Percentiles rank a stretch among this genome's conserved stretches.
phyloP scores from a whole-genome alignment of 2,797 vertebrate genomes.

The Coreius guichenoti region DNA sequence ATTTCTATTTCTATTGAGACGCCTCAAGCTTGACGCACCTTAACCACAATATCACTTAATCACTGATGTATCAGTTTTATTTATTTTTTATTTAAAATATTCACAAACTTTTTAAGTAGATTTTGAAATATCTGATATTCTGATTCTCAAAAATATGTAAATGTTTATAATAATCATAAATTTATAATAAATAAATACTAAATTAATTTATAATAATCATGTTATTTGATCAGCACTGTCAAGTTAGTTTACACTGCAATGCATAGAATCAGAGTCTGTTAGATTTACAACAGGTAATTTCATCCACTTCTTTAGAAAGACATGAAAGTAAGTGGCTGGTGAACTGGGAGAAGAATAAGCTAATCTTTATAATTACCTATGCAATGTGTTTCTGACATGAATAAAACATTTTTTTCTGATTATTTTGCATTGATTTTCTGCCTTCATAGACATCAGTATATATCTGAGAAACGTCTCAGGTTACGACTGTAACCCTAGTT shows the following conservation, averaged over 20 bases:
- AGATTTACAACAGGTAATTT: not conserved
- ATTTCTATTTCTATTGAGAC: not conserved
- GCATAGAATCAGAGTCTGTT: not conserved
- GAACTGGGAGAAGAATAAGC: not conserved
- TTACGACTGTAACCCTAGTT: too few species aligned
- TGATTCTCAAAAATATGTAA: too few species aligned
- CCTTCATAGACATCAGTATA: not conserved
- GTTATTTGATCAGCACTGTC: too few species aligned
- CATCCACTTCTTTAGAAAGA: not conserved
- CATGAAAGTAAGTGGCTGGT: not conserved
- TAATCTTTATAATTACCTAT: not conserved
- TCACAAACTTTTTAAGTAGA: not conserved
- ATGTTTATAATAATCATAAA: too few species aligned
- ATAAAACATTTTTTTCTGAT: not conserved
- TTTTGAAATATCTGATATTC: not conserved
- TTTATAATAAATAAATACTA: too few species aligned
- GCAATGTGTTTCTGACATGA: not conserved
- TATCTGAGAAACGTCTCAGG: too few species aligned
- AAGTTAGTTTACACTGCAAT: too few species aligned
- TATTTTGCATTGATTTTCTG: not conserved
- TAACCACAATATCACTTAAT: not conserved
- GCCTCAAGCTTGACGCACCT: not conserved
- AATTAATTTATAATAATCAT: too few species aligned
- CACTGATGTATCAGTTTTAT: not conserved
- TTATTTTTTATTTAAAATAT: not conserved